These are phyloP conservation scores for Phalanger gymnotis DNA, from an alignment of 2,797 vertebrate genomes.

Conservation along the genomic window DNA sequence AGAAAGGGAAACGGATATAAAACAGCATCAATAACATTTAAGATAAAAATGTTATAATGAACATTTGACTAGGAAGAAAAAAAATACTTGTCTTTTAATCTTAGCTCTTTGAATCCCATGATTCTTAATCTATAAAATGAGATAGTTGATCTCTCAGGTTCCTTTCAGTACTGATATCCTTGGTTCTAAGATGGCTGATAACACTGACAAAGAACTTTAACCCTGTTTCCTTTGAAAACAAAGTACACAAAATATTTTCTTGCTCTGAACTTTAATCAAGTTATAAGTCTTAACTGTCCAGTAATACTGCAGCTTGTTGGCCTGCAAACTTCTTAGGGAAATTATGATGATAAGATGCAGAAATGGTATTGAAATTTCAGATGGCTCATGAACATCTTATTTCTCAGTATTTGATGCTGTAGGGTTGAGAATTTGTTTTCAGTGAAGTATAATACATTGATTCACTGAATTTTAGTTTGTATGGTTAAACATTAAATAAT, in stretches of 20 bases:
- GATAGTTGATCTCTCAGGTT: neutral
- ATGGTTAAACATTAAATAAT: neutral
- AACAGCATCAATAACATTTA: neutral
- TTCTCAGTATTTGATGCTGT: slow-evolving; percentile 12
- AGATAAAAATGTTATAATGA: too few species aligned
- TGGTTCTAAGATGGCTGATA: neutral
- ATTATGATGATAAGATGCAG: neutral
- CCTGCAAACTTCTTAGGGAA: slow-evolving; percentile 9
- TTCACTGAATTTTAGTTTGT: slow-evolving; percentile 6
- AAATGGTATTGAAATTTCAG: slow-evolving; percentile 9
- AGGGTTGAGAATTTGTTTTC: neutral
- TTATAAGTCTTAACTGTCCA: slow-evolving; percentile 31
- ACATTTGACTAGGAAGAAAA: too few species aligned
- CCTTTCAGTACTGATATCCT: neutral
- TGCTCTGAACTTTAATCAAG: slow-evolving; percentile 44
- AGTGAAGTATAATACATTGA: slow-evolving; percentile 21
- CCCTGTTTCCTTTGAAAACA: slow-evolving; percentile 16
- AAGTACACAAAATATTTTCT: slow-evolving; percentile 35
- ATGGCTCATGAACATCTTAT: slow-evolving; percentile 14
- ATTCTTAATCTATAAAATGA: neutral
- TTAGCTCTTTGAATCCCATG: neutral
- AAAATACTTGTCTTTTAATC: too few species aligned
- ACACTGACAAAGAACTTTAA: slow-evolving; percentile 45
- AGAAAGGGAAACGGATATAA: neutral
- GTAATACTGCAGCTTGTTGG: slow-evolving; percentile 10